Evolutionary conservation across 2,113 vertebrate genomes (phyloP), one percentile per base, ranked within the genome.

Genomic region (Myrmecobius fasciatus): DNA sequence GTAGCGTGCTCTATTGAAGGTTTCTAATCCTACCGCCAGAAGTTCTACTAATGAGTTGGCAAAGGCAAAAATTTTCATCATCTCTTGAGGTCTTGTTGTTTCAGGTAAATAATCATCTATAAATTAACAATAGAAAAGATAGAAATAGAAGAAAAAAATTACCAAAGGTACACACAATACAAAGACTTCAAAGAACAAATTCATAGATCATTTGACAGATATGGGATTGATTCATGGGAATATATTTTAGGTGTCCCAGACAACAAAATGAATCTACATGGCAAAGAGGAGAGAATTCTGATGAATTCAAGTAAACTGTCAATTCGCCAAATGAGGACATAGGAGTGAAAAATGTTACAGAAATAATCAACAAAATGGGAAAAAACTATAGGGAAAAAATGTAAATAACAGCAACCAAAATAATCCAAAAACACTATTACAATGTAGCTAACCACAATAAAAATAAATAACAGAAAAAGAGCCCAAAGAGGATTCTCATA

Each of bases 11-110:
- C 99, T 98, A 97, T 99, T 99, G 97, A 99, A 99, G 0, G 99
- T 99, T 97, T 99, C 99, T 52, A 99, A 97, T 0, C 99, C 99
- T 0, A 98, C 98, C 47, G 99, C 99, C 1, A 99, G 98, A 95
- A 99, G 98, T 95, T 99, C 99, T 91, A 99, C 98, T 94, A 99
- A 98, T 0, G 99, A 99, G 53, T 99, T 99, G 7, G 99, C 99
- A 97, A 99, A 99, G 24, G 99, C 99, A 98, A 99, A 99, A 95
- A 99, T 99, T 97, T 99, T 99, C 99, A 99, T 99, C 99, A 99
- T 99, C 96, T 99, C 99, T 97, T 99, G 99, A 91, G 99, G 99
- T 97, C 99, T 99, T 89, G 99, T 99, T 97, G 99, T 99, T 98
- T 99, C 99, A 49, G 99, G 99, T 96, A 98, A 98, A 98, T 99